Evolutionary conservation across 2,113 vertebrate genomes (phyloP).

Genomic region (Hirundichthys speculiger): DNA sequence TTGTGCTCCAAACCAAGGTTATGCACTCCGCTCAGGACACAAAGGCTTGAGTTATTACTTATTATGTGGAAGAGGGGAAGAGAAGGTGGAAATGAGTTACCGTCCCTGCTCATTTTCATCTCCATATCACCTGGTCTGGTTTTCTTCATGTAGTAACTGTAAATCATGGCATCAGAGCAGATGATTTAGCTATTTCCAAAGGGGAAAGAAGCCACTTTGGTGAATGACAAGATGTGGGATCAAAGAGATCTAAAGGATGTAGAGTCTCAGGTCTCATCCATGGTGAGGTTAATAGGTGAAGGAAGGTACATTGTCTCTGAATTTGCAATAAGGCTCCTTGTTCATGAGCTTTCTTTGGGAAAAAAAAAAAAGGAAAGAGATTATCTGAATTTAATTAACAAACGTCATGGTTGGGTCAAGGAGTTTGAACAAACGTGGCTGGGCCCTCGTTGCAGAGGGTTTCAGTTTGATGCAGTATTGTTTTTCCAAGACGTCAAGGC

Average conservation of each 20-base stretch:
- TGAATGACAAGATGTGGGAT: constrained; percentile 59
- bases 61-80: constrained; percentile 46
- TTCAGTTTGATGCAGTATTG: constrained; percentile 12
- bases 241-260: background rate
- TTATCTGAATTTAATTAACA: constrained; percentile 37
- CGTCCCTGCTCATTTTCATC: constrained; percentile 62
- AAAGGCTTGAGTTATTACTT: constrained; percentile 60
- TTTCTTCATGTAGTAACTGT: constrained; percentile 67
- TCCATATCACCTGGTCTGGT: constrained; percentile 59
- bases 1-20: constrained; percentile 36
- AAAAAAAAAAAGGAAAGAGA: constrained; percentile 33
- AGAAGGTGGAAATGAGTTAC: constrained; percentile 65
- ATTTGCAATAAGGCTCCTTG: constrained; percentile 37
- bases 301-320: constrained; percentile 25
- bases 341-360: constrained; percentile 46
- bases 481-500: constrained; percentile 45
- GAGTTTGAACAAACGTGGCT: constrained; percentile 24
- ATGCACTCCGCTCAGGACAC: constrained; percentile 48
- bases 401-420: constrained; percentile 11
- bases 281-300: constrained; percentile 72
- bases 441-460: constrained; percentile 4
- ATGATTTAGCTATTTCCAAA: constrained; percentile 71
- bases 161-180: constrained; percentile 73
- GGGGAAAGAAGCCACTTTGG: constrained; percentile 40
- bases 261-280: constrained; percentile 48